Conservation (phyloP, 1,140 invertebrate genomes). For the Macrosteles quadrilineatus region DNA sequence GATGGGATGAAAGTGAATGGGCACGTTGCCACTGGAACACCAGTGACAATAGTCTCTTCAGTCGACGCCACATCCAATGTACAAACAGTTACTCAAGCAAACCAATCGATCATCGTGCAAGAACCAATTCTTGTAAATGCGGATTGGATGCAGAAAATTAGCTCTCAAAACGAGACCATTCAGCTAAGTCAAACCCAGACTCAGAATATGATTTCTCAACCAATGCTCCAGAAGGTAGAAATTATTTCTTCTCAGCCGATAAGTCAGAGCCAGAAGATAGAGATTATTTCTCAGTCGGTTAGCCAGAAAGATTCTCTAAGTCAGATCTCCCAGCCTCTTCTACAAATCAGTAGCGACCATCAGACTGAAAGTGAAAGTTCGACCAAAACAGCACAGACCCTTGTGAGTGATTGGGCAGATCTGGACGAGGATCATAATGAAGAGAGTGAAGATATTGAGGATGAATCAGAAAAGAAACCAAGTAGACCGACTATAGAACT, state of each 20-base stretch:
- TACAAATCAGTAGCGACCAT: background rate
- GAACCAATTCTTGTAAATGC: conserved; percentile 9
- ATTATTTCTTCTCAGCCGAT: background rate
- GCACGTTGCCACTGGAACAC: background rate
- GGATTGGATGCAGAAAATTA: conserved; percentile 16
- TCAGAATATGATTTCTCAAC: background rate
- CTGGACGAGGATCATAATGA: conserved; percentile 17
- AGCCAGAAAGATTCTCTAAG: background rate
- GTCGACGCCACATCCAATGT: background rate
- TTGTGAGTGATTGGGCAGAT: conserved; percentile 19
- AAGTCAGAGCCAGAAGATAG: background rate
- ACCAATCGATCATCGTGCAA: conserved; percentile 1
- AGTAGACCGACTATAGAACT: conserved; percentile 19
- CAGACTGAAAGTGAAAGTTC: background rate
- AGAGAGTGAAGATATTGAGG: conserved; percentile 1
- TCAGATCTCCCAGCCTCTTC: no score
- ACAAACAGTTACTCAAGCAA: background rate
- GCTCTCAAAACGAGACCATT: background rate
- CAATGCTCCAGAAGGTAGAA: background rate
- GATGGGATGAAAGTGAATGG: conserved; percentile 8
- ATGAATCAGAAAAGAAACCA: conserved; percentile 5
- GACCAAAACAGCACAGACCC: background rate
- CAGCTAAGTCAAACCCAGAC: background rate
- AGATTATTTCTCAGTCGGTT: background rate
- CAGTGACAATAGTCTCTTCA: background rate